Evolutionary conservation across 2,797 vertebrate species (phyloP), one percentile per base, ranked within the genome.

Genomic region (Chaetodon trifasciatus): DNA sequence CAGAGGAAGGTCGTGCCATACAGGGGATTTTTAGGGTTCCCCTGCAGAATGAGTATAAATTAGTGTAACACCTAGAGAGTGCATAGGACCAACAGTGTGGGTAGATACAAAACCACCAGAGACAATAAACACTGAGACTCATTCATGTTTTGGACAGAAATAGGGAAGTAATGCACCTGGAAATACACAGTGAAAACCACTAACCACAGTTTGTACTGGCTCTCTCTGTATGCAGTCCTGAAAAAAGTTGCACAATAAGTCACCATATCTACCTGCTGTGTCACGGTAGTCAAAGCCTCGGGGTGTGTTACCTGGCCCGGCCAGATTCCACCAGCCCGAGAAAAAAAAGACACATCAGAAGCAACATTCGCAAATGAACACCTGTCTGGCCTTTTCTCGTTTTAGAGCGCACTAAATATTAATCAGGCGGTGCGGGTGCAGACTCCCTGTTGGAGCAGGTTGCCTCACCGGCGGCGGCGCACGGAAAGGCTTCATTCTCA

Each of bases 261-360:
- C 58, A 35, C 24, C 70, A 83, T 32, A 39, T 39, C 52, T 72
- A 23, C 24, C 28, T 76, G 80, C 71, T 85, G 79, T 85, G 91
- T 89, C 82, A 88, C 1, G 4, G 64, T 44, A 62, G 65, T 23
- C 0, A 1, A 4, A 70, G 60, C 84, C 82, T 60, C 17, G 13
- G 86, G 93, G 92, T 88, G 92, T 93, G 86, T 81, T 79, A 91
- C 88, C 92, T 92, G 81, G 93, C 76, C 71, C 0, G 90, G 90
- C 84, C 91, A 88, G 93, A 94, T 94, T 95, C 93, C 88, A 74
- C 66, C 53, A 64, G 32, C 12, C 35, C 35, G 23, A 23, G 10
- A 52, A 3, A 42, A 65, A 63, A 64, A 70, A 63, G 10, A 53
- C 53, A 63, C 21, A 52, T 19, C 37, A n/a, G 32, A 60, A 58